Percentiles rank a stretch among this genome's conserved stretches.
Evolutionary conservation across 2,797 vertebrate species (phyloP).

Genomic region (Moxostoma hubbsi): DNA sequence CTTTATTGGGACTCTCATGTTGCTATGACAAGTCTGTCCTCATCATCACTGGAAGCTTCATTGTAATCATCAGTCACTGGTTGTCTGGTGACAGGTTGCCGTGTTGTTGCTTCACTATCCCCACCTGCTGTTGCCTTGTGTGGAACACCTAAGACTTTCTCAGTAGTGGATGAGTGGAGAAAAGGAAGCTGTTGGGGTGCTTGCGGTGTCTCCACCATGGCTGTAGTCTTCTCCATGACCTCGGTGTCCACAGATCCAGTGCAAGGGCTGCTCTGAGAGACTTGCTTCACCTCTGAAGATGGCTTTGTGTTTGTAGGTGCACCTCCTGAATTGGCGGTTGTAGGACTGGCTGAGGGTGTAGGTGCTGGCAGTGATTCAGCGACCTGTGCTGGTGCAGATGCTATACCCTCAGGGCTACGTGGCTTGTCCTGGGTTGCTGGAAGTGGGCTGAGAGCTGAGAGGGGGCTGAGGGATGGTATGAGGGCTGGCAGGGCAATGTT

Average conservation of each 20-base stretch:
- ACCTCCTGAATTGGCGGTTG: conserved; percentile 53
- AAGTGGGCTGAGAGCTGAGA: conserved; percentile 69
- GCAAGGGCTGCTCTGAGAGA: conserved; percentile 18
- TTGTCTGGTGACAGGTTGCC: conserved; percentile 68
- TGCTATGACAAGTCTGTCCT: conserved; percentile 95
- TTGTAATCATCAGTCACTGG: conserved; percentile 82
- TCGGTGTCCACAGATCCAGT: conserved; percentile 51
- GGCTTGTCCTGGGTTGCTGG: conserved; percentile 64
- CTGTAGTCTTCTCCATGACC: conserved; percentile 49
- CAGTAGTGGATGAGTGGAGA: conserved; percentile 40
- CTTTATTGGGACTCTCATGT: conserved; percentile 78
- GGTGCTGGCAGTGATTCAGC: conserved; percentile 47
- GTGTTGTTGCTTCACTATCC: conserved; percentile 53
- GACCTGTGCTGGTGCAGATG: conserved; percentile 51
- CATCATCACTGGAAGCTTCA: conserved; percentile 93
- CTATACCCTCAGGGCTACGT: conserved; percentile 62
- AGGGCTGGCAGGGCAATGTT: conserved; percentile 92
- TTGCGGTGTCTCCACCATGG: conserved; percentile 48
- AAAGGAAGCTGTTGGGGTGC: conserved; percentile 44
- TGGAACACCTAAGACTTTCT: conserved; percentile 39
- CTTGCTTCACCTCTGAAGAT: conserved; percentile 27
- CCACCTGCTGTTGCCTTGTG: conserved; percentile 56
- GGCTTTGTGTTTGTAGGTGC: conserved; percentile 50
- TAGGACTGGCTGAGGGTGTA: conserved; percentile 38
- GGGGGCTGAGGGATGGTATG: conserved; percentile 85